Base-by-base conservation (phyloP, 2,113 vertebrate genomes). In the Galeopterus variegatus region DNA sequence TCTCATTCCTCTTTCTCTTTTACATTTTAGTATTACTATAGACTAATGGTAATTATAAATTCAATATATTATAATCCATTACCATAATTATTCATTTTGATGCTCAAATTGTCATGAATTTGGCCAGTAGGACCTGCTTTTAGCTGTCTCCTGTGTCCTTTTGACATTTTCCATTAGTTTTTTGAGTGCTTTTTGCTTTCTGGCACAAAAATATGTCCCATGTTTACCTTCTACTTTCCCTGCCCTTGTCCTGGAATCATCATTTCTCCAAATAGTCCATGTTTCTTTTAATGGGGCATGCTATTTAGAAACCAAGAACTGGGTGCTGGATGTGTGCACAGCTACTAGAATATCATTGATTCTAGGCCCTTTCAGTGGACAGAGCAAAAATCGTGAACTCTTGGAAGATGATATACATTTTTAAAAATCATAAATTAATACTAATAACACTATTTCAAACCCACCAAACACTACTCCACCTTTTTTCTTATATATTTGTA, bases 231-330 rank as follows among this genome's bases (percentile, higher is more conserved):
- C n/a, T 24, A 36, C 56, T 54, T 89, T 84, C 6, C 54, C 79
- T 62, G 64, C n/a, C 3, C 11, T 26, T 82, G 41, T 10, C 24
- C 50, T 60, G 41, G 52, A 60, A 69, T 88, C 84, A 83, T 52
- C 31, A 69, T 93, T 92, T 95, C 58, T 48, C 48, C 13, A 89
- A n/a, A 54, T 65, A 82, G 6, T 52, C 8, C 54, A 54, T 12
- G 28, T 14, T 73, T 91, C 28, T 56, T 81, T 48, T 54, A 48
- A 83, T 36, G 56, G 64, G n/a, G 8, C 31, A 28, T 76, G 31
- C 28, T 58, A 67, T 90, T 90, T 52, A 70, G 85, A 85, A 84
- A 62, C 24, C 41, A 85, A 91, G 62, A 89, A 96, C 56, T 48
- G 54, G 45, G 13, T 41, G 11, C 31, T 41, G 36, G 23, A 31